These are phyloP conservation scores for Octomys mimax DNA, from an alignment of 2,797 vertebrate genomes.

Conservation along the genomic window DNA sequence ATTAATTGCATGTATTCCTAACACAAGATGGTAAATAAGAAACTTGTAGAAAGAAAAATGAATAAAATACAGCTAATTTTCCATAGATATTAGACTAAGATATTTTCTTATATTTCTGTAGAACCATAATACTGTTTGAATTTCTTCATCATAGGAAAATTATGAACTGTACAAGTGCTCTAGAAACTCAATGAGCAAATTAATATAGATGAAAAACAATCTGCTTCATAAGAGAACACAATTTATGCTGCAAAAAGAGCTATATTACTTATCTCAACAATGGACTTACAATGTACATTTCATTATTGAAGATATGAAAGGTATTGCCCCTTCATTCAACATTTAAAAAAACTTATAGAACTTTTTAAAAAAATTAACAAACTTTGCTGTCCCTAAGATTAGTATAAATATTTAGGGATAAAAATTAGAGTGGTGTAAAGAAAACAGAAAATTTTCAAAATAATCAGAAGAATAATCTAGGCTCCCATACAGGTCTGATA, in stretches of 20 bases:
- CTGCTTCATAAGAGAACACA: slow-evolving; percentile 14
- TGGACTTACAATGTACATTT: slow-evolving; percentile 66
- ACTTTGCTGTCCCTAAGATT: slow-evolving; percentile 41
- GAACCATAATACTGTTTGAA: slow-evolving; percentile 49
- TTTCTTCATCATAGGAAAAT: slow-evolving; percentile 73
- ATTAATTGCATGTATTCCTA: background rate
- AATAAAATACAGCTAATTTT: background rate
- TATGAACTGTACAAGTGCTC: slow-evolving; percentile 57
- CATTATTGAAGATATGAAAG: slow-evolving; percentile 69
- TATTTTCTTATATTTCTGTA: background rate
- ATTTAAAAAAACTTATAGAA: slow-evolving; percentile 15
- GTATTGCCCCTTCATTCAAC: slow-evolving; percentile 68
- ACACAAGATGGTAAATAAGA: background rate
- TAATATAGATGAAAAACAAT: slow-evolving; percentile 65
- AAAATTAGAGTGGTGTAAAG: background rate
- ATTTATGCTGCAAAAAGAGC: slow-evolving; percentile 67
- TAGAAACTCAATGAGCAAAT: slow-evolving; percentile 64
- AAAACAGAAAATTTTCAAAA: background rate
- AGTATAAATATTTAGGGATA: background rate
- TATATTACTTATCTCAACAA: slow-evolving; percentile 40
- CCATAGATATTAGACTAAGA: background rate
- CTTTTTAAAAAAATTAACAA: slow-evolving; percentile 58
- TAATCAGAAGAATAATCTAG: background rate
- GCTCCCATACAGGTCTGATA: background rate
- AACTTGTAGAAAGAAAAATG: background rate